Evolutionary conservation across 2,797 vertebrate species (phyloP).

Genomic region (Okamejei kenojei): DNA sequence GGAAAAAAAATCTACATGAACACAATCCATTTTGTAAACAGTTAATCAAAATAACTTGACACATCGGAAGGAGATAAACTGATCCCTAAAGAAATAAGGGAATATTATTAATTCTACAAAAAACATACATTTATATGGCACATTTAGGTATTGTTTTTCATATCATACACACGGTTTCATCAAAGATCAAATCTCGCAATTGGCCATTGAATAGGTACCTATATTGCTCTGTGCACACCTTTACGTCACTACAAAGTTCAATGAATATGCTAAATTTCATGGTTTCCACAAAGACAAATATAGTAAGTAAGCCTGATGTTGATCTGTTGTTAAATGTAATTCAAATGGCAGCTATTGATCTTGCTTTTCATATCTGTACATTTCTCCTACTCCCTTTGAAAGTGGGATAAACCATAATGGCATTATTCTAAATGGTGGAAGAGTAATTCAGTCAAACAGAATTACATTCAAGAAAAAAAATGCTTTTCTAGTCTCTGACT

Average conservation of each 20-base stretch:
- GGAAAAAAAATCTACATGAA: neutral
- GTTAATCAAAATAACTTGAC: neutral
- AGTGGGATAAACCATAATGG: neutral
- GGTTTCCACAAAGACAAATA: neutral
- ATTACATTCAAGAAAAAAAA: neutral
- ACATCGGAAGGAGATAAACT: neutral
- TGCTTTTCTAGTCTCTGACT: neutral
- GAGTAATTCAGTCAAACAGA: neutral
- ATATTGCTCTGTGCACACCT: neutral
- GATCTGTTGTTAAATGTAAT: neutral
- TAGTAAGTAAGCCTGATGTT: neutral
- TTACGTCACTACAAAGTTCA: neutral
- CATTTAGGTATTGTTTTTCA: slow-evolving; percentile 1
- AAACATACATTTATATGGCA: neutral
- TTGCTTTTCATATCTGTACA: neutral
- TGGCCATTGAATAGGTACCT: neutral
- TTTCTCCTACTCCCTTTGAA: neutral
- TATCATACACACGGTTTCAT: neutral
- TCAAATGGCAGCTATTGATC: neutral
- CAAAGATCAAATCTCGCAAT: neutral
- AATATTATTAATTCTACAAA: neutral
- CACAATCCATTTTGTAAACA: neutral
- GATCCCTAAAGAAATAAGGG: neutral
- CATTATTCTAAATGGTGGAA: neutral
- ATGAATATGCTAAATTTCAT: neutral